Percentiles rank a stretch among this genome's conserved stretches.
Evolutionary conservation across 2,888 invertebrate genomes (phyloP).

Genomic region (Stenurella melanura): DNA sequence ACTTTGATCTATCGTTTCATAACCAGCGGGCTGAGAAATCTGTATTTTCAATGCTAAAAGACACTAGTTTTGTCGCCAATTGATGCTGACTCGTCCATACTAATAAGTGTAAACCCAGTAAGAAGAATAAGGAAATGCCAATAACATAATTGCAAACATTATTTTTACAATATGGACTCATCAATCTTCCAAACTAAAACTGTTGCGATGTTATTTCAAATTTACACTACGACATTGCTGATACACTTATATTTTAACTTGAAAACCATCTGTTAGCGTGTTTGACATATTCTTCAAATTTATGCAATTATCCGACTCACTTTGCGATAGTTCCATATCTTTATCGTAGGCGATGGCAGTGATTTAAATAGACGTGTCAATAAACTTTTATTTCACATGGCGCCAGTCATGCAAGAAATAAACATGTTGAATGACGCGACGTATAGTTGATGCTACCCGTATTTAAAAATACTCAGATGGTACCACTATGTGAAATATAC

Average conservation of each 20-base stretch:
- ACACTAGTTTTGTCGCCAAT: too few species aligned
- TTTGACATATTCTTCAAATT: not conserved
- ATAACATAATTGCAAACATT: too few species aligned
- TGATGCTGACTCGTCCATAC: too few species aligned
- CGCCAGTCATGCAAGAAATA: slow-evolving; percentile 2
- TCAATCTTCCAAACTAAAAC: not conserved
- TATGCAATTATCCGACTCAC: not conserved
- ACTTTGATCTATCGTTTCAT: too few species aligned
- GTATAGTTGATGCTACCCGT: not conserved
- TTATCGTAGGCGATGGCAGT: slow-evolving; percentile 1
- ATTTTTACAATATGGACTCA: too few species aligned
- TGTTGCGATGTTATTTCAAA: not conserved
- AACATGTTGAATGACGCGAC: not conserved
- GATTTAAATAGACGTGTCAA: slow-evolving; percentile 7
- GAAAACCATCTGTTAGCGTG: not conserved
- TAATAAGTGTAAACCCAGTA: too few species aligned
- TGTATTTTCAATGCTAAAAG: too few species aligned
- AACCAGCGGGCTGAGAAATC: too few species aligned
- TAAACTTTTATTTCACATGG: slow-evolving; percentile 17
- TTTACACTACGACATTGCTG: not conserved
- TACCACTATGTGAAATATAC: not conserved
- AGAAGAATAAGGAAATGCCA: too few species aligned
- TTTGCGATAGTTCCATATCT: not conserved
- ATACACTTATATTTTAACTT: not conserved
- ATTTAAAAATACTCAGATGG: not conserved